Percentiles rank a stretch among this genome's conserved stretches.
Conservation (phyloP, 2,797 vertebrate species). For the Catharus ustulatus region DNA sequence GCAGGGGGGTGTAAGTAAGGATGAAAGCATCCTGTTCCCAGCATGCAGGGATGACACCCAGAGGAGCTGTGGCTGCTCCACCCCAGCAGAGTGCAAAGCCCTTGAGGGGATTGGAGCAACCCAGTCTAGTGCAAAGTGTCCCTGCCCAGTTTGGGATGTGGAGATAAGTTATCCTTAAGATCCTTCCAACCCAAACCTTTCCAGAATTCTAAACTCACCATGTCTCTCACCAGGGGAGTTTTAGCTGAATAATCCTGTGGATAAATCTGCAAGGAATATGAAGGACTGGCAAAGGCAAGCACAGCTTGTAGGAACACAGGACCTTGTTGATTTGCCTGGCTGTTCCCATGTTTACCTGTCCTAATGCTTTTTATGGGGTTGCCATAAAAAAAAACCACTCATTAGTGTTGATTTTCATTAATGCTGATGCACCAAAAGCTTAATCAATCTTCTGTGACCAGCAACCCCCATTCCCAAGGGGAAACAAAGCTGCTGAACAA, state of each 20-base stretch:
- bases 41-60: background rate
- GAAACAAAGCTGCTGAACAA: slow-evolving; percentile 76
- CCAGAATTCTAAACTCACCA: accelerated
- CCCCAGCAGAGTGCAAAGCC: background rate
- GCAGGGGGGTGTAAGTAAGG: background rate
- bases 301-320: background rate
- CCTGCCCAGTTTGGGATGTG: background rate
- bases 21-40: background rate
- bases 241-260: background rate
- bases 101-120: background rate
- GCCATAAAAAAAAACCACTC: slow-evolving; percentile 75
- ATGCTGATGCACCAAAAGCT: slow-evolving; percentile 79
- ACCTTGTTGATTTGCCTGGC: background rate
- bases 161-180: background rate
- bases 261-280: background rate
- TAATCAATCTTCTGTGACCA: slow-evolving; percentile 81
- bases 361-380: slow-evolving; percentile 66
- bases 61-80: background rate
- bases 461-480: slow-evolving; percentile 68
- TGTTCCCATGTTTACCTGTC: slow-evolving; percentile 68
- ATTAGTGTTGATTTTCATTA: slow-evolving; percentile 81
- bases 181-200: background rate
- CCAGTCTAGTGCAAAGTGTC: background rate
- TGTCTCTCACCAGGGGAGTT: background rate
- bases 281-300: background rate